Evolutionary conservation across 2,888 invertebrate genomes (phyloP), one percentile per base, ranked within the genome.

Genomic region (Hyppa rectilinea): DNA sequence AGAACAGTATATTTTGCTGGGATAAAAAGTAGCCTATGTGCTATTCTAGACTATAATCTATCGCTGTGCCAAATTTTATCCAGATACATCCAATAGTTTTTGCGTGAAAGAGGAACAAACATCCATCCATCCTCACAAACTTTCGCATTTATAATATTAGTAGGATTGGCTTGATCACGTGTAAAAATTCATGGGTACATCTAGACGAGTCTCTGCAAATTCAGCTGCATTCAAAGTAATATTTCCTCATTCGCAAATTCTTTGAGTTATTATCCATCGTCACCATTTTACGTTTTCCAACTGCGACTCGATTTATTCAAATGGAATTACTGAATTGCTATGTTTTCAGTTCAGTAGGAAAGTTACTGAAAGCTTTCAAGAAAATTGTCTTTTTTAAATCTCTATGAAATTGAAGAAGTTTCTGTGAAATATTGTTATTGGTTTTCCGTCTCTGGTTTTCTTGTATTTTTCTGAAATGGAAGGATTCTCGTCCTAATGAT

Each of bases 281-380:
- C 29, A 43, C 4, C 20, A 49, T 67, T 67, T 75, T 29, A 2
- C 23, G 29, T 29, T 58, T 75, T 20, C 40, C 52, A 47, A 20
- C 14, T 36, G 26, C 66, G 14, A 29, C 10, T 1, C 38, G 52
- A 12, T 66, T 75, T 52, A 38, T 52, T 59, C 23, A 47, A 75
- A 67, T 23, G 12, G 2, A 43, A 53, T 65, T 14, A 66, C 76
- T 60, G 47, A 36, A 53, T 59, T 29, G 40, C 53, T 26, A 68
- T 67, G 53, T 53, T 73, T 75, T 20, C 53, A 17, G 12, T 58
- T 29, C 36, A 73, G 53, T 31, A 5, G 1, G 0, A 36, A 68
- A 73, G 40, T 59, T n/a, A 36, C 29, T 31, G 17, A 36, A 64
- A 76, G 40, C 69, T 68, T 76, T 76, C 47, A 74, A 47, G 53